A percentile compares a stretch with the other conserved stretches of the same genome.
phyloP scores from a whole-genome alignment of 2,113 vertebrate genomes.

The Zeus faber region DNA sequence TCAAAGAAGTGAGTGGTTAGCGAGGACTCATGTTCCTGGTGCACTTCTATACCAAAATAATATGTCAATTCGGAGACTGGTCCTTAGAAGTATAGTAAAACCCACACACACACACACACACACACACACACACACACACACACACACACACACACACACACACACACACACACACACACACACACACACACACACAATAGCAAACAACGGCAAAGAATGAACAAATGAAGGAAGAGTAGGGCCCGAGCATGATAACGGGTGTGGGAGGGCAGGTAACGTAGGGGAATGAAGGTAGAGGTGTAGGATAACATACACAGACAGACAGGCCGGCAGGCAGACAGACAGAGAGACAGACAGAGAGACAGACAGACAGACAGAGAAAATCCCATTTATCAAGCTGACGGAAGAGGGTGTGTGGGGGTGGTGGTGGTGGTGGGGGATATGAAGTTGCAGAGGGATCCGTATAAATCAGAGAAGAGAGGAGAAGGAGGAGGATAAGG shows the following conservation, averaged over 20 bases:
- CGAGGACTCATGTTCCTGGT: no score
- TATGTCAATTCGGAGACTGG: background rate
- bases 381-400: slow-evolving; percentile 76
- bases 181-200: background rate
- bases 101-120: background rate
- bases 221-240: slow-evolving; percentile 31
- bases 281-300: no score
- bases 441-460: no score
- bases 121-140: slow-evolving; percentile 3
- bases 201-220: slow-evolving; percentile 17
- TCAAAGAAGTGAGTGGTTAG: no score
- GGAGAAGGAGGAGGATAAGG: slow-evolving; percentile 28
- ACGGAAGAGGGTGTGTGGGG: slow-evolving; percentile 62
- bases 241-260: slow-evolving; percentile 29
- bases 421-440: slow-evolving; percentile 33
- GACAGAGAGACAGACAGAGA: slow-evolving; percentile 34
- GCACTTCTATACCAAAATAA: no score
- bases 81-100: background rate
- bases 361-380: slow-evolving; percentile 22
- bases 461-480: no score
- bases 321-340: background rate
- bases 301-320: slow-evolving; percentile 7
- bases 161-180: background rate
- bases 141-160: background rate
- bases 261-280: no score